Evolutionary conservation across 2,113 vertebrate genomes (phyloP).

Genomic region (Felis catus): DNA sequence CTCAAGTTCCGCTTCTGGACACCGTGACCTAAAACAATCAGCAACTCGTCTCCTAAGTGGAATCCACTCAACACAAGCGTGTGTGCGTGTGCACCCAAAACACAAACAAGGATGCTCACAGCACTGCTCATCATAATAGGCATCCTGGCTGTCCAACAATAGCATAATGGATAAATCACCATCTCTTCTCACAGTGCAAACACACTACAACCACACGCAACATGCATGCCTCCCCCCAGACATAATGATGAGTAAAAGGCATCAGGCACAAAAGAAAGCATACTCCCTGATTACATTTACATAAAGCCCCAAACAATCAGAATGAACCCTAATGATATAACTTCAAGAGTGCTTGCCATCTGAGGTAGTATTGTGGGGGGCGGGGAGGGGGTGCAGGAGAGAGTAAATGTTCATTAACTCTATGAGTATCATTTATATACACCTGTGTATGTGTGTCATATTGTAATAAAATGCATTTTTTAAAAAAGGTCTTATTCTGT

Average conservation of each 20-base stretch:
- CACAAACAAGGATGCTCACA: fast-evolving
- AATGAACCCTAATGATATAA: background rate
- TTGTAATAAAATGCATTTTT: background rate
- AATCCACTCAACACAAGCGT: background rate
- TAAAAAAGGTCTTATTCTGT: background rate
- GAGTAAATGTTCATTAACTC: background rate
- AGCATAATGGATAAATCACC: fast-evolving
- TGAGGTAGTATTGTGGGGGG: background rate
- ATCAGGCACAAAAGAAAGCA: background rate
- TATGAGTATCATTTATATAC: background rate
- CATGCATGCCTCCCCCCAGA: fast-evolving
- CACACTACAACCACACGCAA: fast-evolving
- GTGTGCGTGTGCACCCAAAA: fast-evolving
- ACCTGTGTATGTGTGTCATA: background rate
- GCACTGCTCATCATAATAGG: fast-evolving
- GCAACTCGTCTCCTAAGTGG: too few relatives aligned
- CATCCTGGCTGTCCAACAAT: too few relatives aligned
- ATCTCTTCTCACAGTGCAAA: background rate
- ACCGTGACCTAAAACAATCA: fast-evolving
- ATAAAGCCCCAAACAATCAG: background rate
- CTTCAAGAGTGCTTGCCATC: background rate
- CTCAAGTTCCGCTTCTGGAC: background rate
- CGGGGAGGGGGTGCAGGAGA: background rate
- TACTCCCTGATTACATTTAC: background rate
- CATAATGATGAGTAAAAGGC: fast-evolving